phyloP scores from a whole-genome alignment of 2,113 vertebrate genomes.

The Balaenoptera acutorostrata region DNA sequence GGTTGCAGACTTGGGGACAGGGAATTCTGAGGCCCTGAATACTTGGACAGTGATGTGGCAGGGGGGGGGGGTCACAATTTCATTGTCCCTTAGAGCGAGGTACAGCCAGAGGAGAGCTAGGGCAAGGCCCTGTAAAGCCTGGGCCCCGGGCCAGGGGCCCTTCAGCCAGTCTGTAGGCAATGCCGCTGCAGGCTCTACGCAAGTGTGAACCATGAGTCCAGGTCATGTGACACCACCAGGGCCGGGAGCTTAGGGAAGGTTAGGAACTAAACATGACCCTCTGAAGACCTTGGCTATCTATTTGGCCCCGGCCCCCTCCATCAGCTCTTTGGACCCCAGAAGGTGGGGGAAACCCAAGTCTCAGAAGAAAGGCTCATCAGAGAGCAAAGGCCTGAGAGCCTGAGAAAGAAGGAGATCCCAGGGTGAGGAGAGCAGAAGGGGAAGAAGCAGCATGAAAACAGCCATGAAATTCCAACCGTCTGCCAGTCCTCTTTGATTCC shows the following conservation, averaged over 20 bases:
- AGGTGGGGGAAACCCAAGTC: neutral
- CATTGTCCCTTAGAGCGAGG: neutral
- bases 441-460: neutral
- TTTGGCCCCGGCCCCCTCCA: no score
- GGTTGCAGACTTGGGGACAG: neutral
- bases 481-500: neutral
- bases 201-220: neutral
- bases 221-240: no score
- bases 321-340: no score
- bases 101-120: neutral
- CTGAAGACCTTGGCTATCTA: neutral
- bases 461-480: neutral
- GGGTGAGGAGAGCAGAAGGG: neutral
- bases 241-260: no score
- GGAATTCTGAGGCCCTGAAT: neutral
- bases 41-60: no score
- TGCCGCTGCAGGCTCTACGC: neutral
- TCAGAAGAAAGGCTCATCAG: neutral
- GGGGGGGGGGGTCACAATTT: rapidly evolving
- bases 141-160: no score
- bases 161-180: neutral
- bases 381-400: neutral
- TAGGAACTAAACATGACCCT: neutral
- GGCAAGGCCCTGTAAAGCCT: neutral
- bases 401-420: neutral